These are phyloP conservation scores for Drosophila anomelani DNA, from an alignment of 2,888 invertebrate species.

Conservation along the genomic window DNA sequence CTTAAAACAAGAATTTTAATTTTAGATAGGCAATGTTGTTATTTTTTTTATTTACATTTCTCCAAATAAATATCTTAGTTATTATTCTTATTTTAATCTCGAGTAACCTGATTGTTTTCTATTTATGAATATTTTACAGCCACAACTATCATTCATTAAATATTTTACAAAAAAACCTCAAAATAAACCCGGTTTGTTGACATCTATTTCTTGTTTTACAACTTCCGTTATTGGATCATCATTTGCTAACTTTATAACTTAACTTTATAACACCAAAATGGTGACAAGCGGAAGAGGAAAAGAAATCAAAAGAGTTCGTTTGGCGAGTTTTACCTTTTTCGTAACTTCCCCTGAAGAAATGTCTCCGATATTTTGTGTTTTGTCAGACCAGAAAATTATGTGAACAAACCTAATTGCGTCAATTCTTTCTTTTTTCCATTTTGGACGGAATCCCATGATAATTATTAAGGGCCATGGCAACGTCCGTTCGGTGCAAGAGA, in stretches of 20 bases:
- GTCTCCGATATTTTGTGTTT: constrained; percentile 22
- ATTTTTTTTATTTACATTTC: too few species aligned
- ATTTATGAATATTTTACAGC: neutral
- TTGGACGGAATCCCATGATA: constrained; percentile 36
- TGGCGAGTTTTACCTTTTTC: constrained; percentile 18
- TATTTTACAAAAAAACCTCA: neutral
- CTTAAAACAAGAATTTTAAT: neutral
- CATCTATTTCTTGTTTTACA: constrained; percentile 10
- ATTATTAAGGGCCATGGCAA: constrained; percentile 48
- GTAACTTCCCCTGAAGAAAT: constrained; percentile 24
- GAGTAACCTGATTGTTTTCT: too few species aligned
- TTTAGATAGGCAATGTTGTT: too few species aligned
- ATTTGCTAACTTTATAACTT: constrained; percentile 12
- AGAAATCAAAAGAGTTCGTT: constrained; percentile 23
- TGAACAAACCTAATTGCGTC: constrained; percentile 40
- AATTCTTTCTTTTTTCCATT: constrained; percentile 17
- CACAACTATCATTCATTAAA: neutral
- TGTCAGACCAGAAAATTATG: constrained; percentile 27
- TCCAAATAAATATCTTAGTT: too few species aligned
- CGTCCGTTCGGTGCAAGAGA: constrained; percentile 45
- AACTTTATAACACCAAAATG: constrained; percentile 16
- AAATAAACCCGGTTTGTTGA: neutral
- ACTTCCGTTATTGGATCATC: constrained; percentile 10
- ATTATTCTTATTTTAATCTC: too few species aligned
- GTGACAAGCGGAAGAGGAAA: constrained; percentile 16